Percentiles rank a stretch among this genome's conserved stretches.
Evolutionary conservation across 1,140 invertebrate species (phyloP).

Genomic region (Chrysopa pallens): DNA sequence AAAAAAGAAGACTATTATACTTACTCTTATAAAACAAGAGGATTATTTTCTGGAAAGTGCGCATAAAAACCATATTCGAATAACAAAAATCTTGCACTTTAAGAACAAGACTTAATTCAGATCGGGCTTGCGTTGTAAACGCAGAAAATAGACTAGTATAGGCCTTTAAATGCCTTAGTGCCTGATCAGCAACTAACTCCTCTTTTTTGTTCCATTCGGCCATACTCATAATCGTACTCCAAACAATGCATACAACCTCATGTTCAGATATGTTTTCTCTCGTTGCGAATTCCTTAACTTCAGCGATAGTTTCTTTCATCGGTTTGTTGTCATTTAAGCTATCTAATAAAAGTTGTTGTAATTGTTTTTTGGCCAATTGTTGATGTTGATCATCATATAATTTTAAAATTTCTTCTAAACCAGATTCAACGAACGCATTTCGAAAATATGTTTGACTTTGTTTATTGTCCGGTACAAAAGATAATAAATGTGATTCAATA

Average conservation of each 20-base stretch:
- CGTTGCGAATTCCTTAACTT: slow-evolving; percentile 69
- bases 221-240: slow-evolving; percentile 83
- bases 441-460: slow-evolving; percentile 77
- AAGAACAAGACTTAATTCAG: slow-evolving; percentile 71
- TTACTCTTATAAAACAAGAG: slow-evolving; percentile 88
- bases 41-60: slow-evolving; percentile 93
- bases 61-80: slow-evolving; percentile 98
- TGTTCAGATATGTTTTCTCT: slow-evolving; percentile 72
- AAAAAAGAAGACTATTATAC: slow-evolving; percentile 15
- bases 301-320: slow-evolving; percentile 60
- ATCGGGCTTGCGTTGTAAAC: slow-evolving; percentile 64
- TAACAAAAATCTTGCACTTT: slow-evolving; percentile 96
- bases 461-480: slow-evolving; percentile 86
- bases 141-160: slow-evolving; percentile 73
- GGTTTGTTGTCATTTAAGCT: slow-evolving; percentile 67
- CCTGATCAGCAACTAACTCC: slow-evolving; percentile 87
- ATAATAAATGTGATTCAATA: slow-evolving; percentile 73
- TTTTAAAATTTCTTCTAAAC: slow-evolving; percentile 71
- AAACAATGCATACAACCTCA: slow-evolving; percentile 74
- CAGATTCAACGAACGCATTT: slow-evolving; percentile 66
- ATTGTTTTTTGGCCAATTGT: slow-evolving; percentile 64
- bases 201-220: slow-evolving; percentile 98
- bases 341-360: slow-evolving; percentile 56
- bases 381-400: slow-evolving; percentile 80
- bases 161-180: slow-evolving; percentile 71